Percentiles rank a stretch among this genome's conserved stretches.
These are phyloP conservation scores for Pomacea canaliculata DNA, from an alignment of 2,888 invertebrate genomes.

Conservation along the genomic window DNA sequence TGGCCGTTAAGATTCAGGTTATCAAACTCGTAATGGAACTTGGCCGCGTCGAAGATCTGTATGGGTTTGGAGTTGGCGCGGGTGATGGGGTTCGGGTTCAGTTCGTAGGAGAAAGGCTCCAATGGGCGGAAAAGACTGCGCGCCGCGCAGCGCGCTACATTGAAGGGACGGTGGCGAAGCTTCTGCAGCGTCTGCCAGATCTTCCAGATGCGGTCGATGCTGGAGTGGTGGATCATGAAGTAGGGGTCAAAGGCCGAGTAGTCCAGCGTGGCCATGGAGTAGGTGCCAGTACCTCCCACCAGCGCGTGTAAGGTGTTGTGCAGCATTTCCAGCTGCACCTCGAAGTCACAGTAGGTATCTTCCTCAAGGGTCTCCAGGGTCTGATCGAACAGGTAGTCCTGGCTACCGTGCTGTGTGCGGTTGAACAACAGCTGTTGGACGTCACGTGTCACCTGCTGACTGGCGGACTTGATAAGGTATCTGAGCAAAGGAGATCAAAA, in stretches of 20 bases:
- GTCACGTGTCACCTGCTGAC: conserved; percentile 25
- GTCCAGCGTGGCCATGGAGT: conserved; percentile 39
- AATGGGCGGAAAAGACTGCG: conserved; percentile 3
- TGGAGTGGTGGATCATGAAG: conserved; percentile 40
- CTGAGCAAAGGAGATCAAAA: conserved; percentile 5
- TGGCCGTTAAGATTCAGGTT: conserved; percentile 35
- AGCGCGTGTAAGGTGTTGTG: conserved; percentile 39
- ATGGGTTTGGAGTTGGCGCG: conserved; percentile 23
- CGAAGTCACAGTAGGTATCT: conserved; percentile 39
- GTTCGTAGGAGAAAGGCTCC: conserved; percentile 28
- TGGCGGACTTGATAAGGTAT: conserved; percentile 27
- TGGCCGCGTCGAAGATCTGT: conserved; percentile 28
- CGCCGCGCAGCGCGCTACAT: conserved; percentile 29
- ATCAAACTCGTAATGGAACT: conserved; percentile 37
- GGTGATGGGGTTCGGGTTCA: conserved; percentile 28
- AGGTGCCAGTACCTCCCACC: conserved; percentile 32
- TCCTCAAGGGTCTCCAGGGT: conserved; percentile 35
- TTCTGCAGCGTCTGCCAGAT: conserved; percentile 40
- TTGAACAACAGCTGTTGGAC: conserved; percentile 21
- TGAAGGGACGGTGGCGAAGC: conserved; percentile 30
- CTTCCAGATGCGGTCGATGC: conserved; percentile 39
- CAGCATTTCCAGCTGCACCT: conserved; percentile 39
- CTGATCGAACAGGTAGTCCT: conserved; percentile 32
- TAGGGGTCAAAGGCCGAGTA: conserved; percentile 41
- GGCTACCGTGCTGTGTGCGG: conserved; percentile 18